Evolutionary conservation across 1,140 invertebrate genomes (phyloP).

Genomic region (Calliphora vicina): DNA sequence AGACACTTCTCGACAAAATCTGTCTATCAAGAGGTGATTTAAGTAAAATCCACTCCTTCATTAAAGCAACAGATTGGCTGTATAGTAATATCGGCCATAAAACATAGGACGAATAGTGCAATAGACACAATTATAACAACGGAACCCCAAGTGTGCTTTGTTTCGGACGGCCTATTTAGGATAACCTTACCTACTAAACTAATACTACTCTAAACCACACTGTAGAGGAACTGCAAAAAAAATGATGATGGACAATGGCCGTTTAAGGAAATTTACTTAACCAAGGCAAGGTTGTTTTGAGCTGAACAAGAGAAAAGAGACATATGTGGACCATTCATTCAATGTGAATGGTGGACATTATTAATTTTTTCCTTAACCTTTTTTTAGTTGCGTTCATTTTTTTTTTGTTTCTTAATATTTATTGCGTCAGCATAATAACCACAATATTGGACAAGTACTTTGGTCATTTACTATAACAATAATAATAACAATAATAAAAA

Average conservation of each 20-base stretch:
- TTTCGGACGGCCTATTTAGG: too few species aligned
- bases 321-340: neutral
- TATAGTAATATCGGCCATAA: too few species aligned
- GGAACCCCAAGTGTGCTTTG: too few species aligned
- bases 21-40: too few species aligned
- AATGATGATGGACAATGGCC: neutral
- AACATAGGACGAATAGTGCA: too few species aligned
- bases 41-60: too few species aligned
- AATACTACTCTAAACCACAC: too few species aligned
- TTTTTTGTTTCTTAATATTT: neutral
- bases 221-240: neutral
- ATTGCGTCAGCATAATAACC: slow-evolving; percentile 12
- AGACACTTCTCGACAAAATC: too few species aligned
- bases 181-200: too few species aligned
- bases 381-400: neutral
- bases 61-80: too few species aligned
- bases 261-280: neutral
- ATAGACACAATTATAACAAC: too few species aligned
- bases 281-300: neutral
- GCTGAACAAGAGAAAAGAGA: neutral
- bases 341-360: neutral
- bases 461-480: neutral
- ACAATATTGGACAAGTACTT: slow-evolving; percentile 2
- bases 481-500: neutral
- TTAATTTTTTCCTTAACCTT: neutral